Base-by-base conservation (phyloP, 2,797 vertebrate genomes). In the Synaphobranchus kaupii region DNA sequence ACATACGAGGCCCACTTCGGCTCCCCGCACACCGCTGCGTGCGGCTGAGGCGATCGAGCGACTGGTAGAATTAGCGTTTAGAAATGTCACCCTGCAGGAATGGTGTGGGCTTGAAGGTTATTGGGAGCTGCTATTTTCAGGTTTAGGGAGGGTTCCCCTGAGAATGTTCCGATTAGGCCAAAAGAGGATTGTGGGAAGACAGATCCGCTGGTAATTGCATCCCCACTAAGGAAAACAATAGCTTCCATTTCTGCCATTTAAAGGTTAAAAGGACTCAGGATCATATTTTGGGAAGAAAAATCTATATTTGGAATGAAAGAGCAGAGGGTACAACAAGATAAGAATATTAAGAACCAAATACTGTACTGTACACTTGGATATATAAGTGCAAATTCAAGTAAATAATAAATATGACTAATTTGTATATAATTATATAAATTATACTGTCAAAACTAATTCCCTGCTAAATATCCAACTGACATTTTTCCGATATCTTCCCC, bases 401-500 rank as follows among this genome's bases (percentile, higher is more conserved):
- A 54, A 56, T 56, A 48, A 34, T 58, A 28, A 78, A 10, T 9
- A 68, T 8, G 28, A 28, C 66, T 31, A 68, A 68, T 68, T 76
- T 76, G 28, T 76, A 3, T 10, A 13, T 78, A 78, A 15, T 78
- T 39, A 78, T 71, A 28, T 71, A 28, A 78, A 44, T 17, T 68
- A 68, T 68, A 28, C 25, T 68, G 3, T n/a, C 1, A 68, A 68
- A 28, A 8, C 1, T 10, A 68, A 68, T n/a, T n/a, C 17, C n/a
- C 28, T n/a, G n/a, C 63, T 9, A 90, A 92, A 94, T 95, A 95
- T 92, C 25, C 93, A 94, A 93, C 92, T 94, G 94, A 92, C 93
- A 95, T 95, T 96, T 95, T 93, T 89, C 91, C 88, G 84, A 93
- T 39, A 91, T 94, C 94, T 93, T 95, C 95, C 95, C 95, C 78